Percentiles rank a stretch among this genome's conserved stretches.
Conservation (phyloP, 2,888 invertebrate species). For the Creontiades dilutus region DNA sequence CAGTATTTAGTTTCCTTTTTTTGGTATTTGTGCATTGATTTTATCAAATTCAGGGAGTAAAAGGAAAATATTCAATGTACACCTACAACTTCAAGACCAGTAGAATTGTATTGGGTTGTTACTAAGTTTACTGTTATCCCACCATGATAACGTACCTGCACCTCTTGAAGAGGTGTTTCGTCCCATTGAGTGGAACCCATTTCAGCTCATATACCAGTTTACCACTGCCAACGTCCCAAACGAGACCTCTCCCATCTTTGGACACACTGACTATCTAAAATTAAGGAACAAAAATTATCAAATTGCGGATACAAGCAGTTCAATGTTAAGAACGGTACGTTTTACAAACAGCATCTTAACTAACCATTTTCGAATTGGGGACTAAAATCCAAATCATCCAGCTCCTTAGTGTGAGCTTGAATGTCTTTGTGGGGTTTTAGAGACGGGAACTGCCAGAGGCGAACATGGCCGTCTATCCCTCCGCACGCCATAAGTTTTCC, state of each 20-base stretch:
- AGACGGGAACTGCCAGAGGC: constrained; percentile 93
- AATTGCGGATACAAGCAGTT: too few relatives aligned
- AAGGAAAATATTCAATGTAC: too few relatives aligned
- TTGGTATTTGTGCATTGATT: too few relatives aligned
- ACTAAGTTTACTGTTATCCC: neutral
- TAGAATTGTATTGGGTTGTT: neutral
- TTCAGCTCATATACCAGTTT: constrained; percentile 85
- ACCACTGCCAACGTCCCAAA: constrained; percentile 87
- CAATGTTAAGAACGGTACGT: neutral
- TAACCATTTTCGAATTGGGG: constrained; percentile 83
- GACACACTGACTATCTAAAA: constrained; percentile 88
- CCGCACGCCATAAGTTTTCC: constrained; percentile 93
- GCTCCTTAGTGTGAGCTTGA: constrained; percentile 91
- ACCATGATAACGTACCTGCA: constrained; percentile 82
- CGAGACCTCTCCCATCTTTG: constrained; percentile 89
- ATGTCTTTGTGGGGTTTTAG: constrained; percentile 86
- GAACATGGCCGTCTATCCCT: constrained; percentile 91
- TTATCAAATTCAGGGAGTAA: too few relatives aligned
- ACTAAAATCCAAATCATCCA: constrained; percentile 96
- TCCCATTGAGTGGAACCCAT: constrained; percentile 87
- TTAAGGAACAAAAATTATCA: neutral
- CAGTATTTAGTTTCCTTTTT: too few relatives aligned
- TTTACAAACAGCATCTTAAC: neutral
- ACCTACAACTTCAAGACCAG: too few relatives aligned
- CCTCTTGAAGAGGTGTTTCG: constrained; percentile 90